A percentile compares a stretch with the other conserved stretches of the same genome.
Conservation (phyloP, 2,888 invertebrate species). For the Eurytoma californica region DNA sequence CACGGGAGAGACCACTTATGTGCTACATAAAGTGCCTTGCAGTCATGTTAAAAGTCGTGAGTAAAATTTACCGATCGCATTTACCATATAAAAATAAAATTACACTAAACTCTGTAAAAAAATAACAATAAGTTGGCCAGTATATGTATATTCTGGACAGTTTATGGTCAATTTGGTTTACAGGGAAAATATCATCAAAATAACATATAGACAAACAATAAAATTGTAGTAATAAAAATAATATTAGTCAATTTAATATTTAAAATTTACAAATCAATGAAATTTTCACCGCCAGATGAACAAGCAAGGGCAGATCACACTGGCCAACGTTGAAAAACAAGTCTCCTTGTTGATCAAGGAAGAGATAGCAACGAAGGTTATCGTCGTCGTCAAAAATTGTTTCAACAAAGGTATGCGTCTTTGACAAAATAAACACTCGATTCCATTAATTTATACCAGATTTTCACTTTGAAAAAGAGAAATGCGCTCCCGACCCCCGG, state of each 20-base stretch:
- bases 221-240: background rate
- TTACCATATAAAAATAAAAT: too few species aligned
- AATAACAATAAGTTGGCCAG: background rate
- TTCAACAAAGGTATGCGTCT: constrained; percentile 8
- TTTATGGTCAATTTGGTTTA: too few species aligned
- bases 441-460: too few species aligned
- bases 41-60: constrained; percentile 44
- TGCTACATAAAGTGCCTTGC: constrained; percentile 53
- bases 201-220: background rate
- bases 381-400: constrained; percentile 13
- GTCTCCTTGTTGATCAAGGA: constrained; percentile 31
- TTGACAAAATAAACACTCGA: background rate
- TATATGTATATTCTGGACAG: too few species aligned
- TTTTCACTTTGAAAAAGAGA: too few species aligned
- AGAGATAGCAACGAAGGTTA: constrained; percentile 19
- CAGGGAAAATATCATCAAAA: background rate
- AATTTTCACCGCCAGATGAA: constrained; percentile 24
- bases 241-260: too few species aligned
- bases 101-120: background rate
- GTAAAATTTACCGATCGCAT: background rate
- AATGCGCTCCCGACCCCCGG: too few species aligned
- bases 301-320: constrained; percentile 33
- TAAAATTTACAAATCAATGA: too few species aligned
- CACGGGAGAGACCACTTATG: constrained; percentile 35
- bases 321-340: background rate